Base-by-base conservation (phyloP, 2,888 invertebrate genomes). In the Dusona sp. region DNA sequence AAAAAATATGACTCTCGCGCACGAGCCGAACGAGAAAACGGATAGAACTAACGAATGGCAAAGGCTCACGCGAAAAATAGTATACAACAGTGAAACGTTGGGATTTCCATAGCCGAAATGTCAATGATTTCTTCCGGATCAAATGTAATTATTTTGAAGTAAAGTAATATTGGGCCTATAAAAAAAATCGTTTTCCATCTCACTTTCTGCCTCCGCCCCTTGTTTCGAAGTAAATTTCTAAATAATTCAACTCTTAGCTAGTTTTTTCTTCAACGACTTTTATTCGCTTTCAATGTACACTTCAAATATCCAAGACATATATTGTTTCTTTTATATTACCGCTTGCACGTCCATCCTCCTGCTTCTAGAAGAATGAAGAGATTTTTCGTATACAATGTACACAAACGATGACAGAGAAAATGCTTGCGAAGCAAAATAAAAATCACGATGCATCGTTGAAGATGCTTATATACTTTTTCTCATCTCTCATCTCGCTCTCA, bases 361-460 rank as follows among this genome's bases (percentile, higher is more conserved):
- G 51, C 64, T 68, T 48, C 25, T 22, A 65, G 22, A 33, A 36
- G 51, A 78, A 73, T 65, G 48, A 78, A 74, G 48, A 81, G 61
- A 80, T 79, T 61, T 22, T 79, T 61, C 11, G 48, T 72, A 61
- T 13, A 25, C 8, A 29, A 6, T 16, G 25, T 6, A 19, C n/a
- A 73, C 57, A 70, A 29, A 54, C 38, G 29, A 64, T 11, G 54
- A 72, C 25, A 72, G 61, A 83, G 54, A 72, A 74, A 79, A 33
- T 85, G 85, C 78, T 83, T 83, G 57, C 77, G 81, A 88, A 86
- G 86, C 77, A 72, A 85, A 84, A 87, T 87, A 83, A 87, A 87
- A 86, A 87, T 88, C 84, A 79, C 61, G 79, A 75, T 65, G 73
- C 79, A 85, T 81, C 86, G 80, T 86, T 87, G 48, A 33, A 74